A percentile compares a stretch with the other conserved stretches of the same genome.
Evolutionary conservation across 2,797 vertebrate species (phyloP).

Genomic region (Phoebastria nigripes): DNA sequence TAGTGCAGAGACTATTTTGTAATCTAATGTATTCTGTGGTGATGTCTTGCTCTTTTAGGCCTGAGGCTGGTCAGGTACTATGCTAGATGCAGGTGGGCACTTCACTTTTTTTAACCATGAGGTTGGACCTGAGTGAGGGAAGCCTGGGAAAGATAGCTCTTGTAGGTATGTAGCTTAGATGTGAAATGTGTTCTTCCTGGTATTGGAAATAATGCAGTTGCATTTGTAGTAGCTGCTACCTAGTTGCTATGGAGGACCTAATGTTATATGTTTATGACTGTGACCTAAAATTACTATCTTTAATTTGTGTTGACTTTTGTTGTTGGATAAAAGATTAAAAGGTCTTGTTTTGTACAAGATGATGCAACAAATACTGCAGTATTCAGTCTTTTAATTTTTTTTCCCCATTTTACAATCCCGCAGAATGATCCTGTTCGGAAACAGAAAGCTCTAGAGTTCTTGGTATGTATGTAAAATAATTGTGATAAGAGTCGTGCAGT

Average conservation of each 20-base stretch:
- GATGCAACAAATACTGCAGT: neutral
- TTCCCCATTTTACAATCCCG: neutral
- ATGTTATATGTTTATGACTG: neutral
- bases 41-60: neutral
- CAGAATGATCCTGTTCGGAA: slow-evolving; percentile 56
- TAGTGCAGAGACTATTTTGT: neutral
- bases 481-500: neutral
- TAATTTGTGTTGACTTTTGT: neutral
- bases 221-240: neutral
- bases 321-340: neutral
- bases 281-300: neutral
- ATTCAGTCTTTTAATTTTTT: neutral
- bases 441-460: slow-evolving; percentile 49
- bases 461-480: slow-evolving; percentile 35
- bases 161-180: neutral
- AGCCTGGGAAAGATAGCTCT: neutral
- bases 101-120: neutral
- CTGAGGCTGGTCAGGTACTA: neutral
- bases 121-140: neutral
- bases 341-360: neutral
- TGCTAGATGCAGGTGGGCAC: neutral
- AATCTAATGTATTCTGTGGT: neutral
- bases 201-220: neutral
- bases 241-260: neutral
- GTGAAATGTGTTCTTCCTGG: neutral